Evolutionary conservation across 2,888 invertebrate genomes (phyloP).

Genomic region (Chrysotoxum bicinctum): DNA sequence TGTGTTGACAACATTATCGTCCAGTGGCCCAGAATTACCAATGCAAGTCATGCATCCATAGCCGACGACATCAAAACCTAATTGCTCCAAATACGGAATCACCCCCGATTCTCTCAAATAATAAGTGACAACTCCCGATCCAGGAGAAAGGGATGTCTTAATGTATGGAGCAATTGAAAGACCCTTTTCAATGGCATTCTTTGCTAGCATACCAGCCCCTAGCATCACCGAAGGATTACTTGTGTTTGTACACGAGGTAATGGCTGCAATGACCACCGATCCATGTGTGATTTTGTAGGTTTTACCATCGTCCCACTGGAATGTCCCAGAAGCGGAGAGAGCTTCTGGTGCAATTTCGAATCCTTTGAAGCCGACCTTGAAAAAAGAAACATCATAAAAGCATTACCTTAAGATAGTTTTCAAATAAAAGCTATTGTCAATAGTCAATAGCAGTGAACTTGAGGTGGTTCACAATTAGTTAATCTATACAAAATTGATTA

Average conservation of each 20-base stretch:
- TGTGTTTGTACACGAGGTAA: constrained; percentile 99
- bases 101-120: constrained; percentile 92
- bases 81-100: constrained; percentile 90
- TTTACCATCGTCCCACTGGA: constrained; percentile 89
- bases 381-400: constrained; percentile 6
- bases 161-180: constrained; percentile 95
- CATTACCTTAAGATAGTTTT: not conserved
- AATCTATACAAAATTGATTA: no score
- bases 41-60: constrained; percentile 99
- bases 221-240: constrained; percentile 99
- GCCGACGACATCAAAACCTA: constrained; percentile 98
- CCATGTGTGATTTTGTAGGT: constrained; percentile 93
- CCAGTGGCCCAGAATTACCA: constrained; percentile 97
- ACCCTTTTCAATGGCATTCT: constrained; percentile 96
- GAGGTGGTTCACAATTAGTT: no score
- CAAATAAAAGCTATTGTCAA: not conserved
- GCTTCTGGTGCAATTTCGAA: constrained; percentile 89
- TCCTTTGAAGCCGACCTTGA: constrained; percentile 95
- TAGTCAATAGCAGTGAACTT: not conserved
- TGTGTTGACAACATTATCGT: constrained; percentile 94
- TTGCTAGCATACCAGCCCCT: constrained; percentile 96
- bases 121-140: constrained; percentile 96
- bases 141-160: constrained; percentile 98
- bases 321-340: constrained; percentile 85
- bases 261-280: constrained; percentile 97